These are phyloP conservation scores for Procambarus virginalis DNA, from an alignment of 1,140 invertebrate species.

Conservation along the genomic window DNA sequence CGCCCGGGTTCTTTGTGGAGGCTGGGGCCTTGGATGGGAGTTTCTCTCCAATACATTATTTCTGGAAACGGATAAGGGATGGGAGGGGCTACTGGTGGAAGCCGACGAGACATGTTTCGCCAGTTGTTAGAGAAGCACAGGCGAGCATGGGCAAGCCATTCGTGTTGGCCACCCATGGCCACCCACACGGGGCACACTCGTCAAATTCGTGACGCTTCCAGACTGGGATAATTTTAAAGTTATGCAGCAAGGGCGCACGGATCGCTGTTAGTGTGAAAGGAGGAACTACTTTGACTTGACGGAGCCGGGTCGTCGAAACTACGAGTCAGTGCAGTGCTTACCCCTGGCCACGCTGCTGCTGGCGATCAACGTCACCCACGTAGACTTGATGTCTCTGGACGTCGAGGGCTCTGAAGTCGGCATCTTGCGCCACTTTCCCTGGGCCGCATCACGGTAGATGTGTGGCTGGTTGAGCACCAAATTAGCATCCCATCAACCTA, in stretches of 20 bases:
- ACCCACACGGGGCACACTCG: background rate
- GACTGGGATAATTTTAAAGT: background rate
- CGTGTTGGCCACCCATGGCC: background rate
- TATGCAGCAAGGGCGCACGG: background rate
- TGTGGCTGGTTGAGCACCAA: slow-evolving; percentile 3
- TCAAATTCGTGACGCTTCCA: background rate
- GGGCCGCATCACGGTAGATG: background rate
- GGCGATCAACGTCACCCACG: slow-evolving; percentile 37
- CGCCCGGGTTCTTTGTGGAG: slow-evolving; percentile 73
- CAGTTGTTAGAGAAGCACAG: background rate
- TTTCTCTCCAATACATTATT: slow-evolving; percentile 73
- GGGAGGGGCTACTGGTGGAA: background rate
- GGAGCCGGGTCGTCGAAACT: slow-evolving; percentile 31
- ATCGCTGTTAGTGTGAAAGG: background rate
- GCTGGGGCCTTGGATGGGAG: slow-evolving; percentile 73
- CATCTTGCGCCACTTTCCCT: background rate
- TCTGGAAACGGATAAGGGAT: slow-evolving; percentile 71
- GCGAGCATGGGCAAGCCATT: background rate
- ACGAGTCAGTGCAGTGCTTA: slow-evolving; percentile 48
- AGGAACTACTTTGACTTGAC: slow-evolving; percentile 70
- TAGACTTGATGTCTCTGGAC: slow-evolving; percentile 52
- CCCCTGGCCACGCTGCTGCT: slow-evolving; percentile 41
- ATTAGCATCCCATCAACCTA: background rate
- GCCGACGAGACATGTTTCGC: background rate
- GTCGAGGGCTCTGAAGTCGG: slow-evolving; percentile 19